A percentile compares a stretch with the other conserved stretches of the same genome.
phyloP scores from a whole-genome alignment of 2,888 invertebrate genomes.

The Leucozona laternaria region DNA sequence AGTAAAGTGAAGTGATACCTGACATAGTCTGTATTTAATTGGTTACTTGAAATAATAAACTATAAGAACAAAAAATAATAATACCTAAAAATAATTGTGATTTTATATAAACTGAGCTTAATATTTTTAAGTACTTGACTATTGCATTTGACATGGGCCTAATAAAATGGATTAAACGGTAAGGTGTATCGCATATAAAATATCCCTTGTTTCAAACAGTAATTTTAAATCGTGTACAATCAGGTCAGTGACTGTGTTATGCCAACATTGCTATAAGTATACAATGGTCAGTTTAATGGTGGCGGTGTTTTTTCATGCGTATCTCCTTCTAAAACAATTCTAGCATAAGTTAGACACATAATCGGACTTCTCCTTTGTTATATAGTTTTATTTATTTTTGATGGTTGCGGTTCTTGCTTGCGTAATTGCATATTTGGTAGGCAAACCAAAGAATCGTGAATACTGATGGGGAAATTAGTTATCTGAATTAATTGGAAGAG shows the following conservation, averaged over 20 bases:
- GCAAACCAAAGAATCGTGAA: neutral
- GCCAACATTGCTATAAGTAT: conserved; percentile 38
- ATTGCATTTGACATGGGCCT: conserved; percentile 59
- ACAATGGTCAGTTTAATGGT: conserved; percentile 54
- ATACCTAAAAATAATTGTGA: conserved; percentile 5
- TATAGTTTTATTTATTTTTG: conserved; percentile 45
- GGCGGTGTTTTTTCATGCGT: conserved; percentile 67
- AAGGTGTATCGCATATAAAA: neutral
- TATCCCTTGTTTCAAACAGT: conserved; percentile 12
- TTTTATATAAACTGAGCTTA: conserved; percentile 6
- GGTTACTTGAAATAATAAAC: conserved; percentile 41
- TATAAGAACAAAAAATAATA: conserved; percentile 12
- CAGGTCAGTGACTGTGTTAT: conserved; percentile 65
- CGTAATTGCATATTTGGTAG: conserved; percentile 36
- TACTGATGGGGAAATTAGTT: neutral
- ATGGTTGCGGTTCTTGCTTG: conserved; percentile 55
- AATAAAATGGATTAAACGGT: conserved; percentile 72
- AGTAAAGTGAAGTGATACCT: conserved; percentile 53
- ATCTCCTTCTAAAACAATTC: conserved; percentile 60
- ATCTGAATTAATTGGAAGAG: neutral
- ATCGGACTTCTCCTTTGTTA: conserved; percentile 46
- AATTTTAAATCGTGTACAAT: conserved; percentile 45
- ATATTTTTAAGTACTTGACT: conserved; percentile 54
- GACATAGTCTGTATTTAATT: conserved; percentile 37
- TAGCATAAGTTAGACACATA: conserved; percentile 47